Evolutionary conservation across 2,113 vertebrate species (phyloP).

Genomic region (Centropus bengalensis): DNA sequence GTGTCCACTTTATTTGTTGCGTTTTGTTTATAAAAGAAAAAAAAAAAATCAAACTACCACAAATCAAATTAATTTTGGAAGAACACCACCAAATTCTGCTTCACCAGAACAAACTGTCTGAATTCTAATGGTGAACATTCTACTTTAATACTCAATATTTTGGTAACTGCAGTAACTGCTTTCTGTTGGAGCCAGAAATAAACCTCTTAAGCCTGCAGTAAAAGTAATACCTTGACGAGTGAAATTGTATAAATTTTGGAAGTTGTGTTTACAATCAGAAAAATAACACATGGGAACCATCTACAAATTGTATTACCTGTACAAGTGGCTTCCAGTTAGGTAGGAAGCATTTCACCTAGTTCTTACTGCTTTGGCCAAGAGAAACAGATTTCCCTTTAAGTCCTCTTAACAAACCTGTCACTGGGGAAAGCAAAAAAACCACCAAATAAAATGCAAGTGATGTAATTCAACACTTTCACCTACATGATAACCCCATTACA

Average conservation of each 20-base stretch:
- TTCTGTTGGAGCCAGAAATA: conserved; percentile 49
- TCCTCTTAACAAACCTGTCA: neutral
- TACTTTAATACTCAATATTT: conserved; percentile 19
- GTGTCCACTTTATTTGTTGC: too few relatives aligned
- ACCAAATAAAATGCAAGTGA: neutral
- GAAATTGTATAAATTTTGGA: too few relatives aligned
- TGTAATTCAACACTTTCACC: fast-evolving
- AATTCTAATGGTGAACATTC: neutral
- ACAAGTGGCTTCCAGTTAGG: neutral
- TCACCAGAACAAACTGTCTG: neutral
- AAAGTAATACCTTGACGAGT: neutral
- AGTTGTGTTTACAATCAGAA: too few relatives aligned
- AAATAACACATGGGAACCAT: neutral
- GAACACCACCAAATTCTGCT: neutral
- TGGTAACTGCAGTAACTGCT: conserved; percentile 39
- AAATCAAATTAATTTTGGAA: neutral
- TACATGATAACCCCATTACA: too few relatives aligned
- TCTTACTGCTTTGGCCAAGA: neutral
- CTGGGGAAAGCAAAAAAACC: neutral
- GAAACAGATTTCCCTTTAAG: neutral
- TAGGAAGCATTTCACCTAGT: neutral
- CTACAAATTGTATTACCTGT: too few relatives aligned
- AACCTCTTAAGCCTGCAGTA: conserved; percentile 30
- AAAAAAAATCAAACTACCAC: neutral
- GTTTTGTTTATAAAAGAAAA: too few relatives aligned